Evolutionary conservation across 2,888 invertebrate species (phyloP).

Genomic region (Pherbina coryleti): DNA sequence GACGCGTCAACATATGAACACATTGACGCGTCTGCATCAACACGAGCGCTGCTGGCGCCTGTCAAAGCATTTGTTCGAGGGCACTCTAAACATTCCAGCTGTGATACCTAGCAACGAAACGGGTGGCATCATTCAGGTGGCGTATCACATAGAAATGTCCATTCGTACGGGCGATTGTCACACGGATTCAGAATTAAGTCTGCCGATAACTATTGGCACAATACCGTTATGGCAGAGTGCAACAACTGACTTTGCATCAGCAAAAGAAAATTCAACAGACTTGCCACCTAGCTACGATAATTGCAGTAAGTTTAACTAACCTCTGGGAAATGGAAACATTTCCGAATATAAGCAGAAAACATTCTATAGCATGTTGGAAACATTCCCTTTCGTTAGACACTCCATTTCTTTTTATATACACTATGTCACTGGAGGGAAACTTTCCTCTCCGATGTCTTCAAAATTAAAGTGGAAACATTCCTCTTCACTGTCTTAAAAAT

Average conservation of each 20-base stretch:
- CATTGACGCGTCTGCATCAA: slow-evolving; percentile 12
- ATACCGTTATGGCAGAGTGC: slow-evolving; percentile 51
- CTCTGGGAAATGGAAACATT: too few species aligned
- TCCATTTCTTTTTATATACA: too few species aligned
- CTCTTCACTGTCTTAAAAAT: too few species aligned
- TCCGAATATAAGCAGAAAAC: too few species aligned
- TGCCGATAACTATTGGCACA: slow-evolving; percentile 54
- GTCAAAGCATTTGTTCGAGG: slow-evolving; percentile 46
- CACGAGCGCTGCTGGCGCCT: slow-evolving; percentile 40
- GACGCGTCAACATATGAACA: slow-evolving; percentile 32
- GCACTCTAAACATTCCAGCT: slow-evolving; percentile 46
- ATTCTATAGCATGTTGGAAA: too few species aligned
- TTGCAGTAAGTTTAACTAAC: slow-evolving; percentile 45
- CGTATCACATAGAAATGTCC: slow-evolving; percentile 44
- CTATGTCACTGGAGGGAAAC: too few species aligned
- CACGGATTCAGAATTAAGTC: slow-evolving; percentile 34
- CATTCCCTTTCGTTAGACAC: too few species aligned
- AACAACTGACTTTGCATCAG: slow-evolving; percentile 31
- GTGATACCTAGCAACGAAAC: slow-evolving; percentile 44
- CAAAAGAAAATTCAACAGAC: slow-evolving; percentile 28
- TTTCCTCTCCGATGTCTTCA: too few species aligned
- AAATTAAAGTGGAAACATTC: too few species aligned
- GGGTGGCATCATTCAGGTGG: slow-evolving; percentile 45
- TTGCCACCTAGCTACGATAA: slow-evolving; percentile 52
- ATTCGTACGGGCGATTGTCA: slow-evolving; percentile 43